Evolutionary conservation across 1,140 invertebrate genomes (phyloP), one percentile per base, ranked within the genome.

Genomic region (Odontomachus brunneus): DNA sequence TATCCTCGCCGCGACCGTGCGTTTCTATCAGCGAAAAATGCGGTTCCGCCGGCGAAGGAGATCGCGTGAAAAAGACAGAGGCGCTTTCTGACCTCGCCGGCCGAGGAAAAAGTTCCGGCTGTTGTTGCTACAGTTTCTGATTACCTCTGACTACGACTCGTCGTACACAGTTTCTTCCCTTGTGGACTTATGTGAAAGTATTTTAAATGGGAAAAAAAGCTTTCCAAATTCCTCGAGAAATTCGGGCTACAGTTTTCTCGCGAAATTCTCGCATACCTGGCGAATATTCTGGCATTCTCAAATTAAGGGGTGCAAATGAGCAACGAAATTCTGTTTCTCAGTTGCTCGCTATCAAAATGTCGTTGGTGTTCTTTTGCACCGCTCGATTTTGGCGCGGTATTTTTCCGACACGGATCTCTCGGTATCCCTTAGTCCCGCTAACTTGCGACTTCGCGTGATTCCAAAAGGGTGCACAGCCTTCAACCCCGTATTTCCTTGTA

Each of bases 381-480:
- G 44, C 44, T 29, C 69, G 26, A 19, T 33, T n/a, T 48, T 33
- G 82, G 22, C 60, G 26, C 74, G 60, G 84, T 67, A 84, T 75
- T 75, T 82, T 81, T 82, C 48, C 38, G 38, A 44, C 3, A 4
- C 38, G 60, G 59, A 87, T 73, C 71, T 84, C 86, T 69, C 53
- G 60, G 76, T 78, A 78, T 62, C 67, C 85, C 72, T 82, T 87
- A 87, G 73, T 74, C 87, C 82, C 67, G 38, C 38, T 62, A 38
- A 69, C 38, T 55, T 53, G 85, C 71, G 71, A 84, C 59, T 76
- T 53, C 51, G 53, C 51, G 53, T 74, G 78, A 88, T 88, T 88
- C 63, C 78, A 53, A 88, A 88, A 73, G 38, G 78, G 83, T 85
- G 83, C 85, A n/a, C n/a, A 67, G 65, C 71, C 78, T 88, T 84